Conservation (phyloP, 2,113 vertebrate species). For the Gasterosteus nipponicus region DNA sequence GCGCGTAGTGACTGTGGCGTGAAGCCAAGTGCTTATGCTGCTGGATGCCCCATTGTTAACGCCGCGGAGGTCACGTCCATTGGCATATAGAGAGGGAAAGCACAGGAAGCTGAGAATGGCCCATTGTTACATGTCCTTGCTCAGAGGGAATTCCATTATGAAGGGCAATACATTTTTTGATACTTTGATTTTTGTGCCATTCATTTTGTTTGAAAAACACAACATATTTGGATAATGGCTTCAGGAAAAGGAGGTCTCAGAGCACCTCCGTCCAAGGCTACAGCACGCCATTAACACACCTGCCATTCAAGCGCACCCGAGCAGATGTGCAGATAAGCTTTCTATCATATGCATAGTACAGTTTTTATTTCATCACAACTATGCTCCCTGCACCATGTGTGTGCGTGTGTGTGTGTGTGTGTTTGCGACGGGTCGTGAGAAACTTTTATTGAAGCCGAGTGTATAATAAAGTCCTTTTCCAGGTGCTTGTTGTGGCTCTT, state of each 20-base stretch:
- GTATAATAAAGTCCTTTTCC: conserved; percentile 80
- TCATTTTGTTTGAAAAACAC: conserved; percentile 75
- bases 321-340: conserved; percentile 68
- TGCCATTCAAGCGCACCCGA: conserved; percentile 68
- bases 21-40: conserved; percentile 68
- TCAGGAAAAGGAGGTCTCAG: conserved; percentile 68
- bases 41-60: conserved; percentile 74
- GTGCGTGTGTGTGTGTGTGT: conserved; percentile 57
- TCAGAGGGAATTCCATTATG: conserved; percentile 79
- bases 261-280: conserved; percentile 68
- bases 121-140: conserved; percentile 80
- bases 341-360: conserved; percentile 71
- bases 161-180: conserved; percentile 73
- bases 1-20: conserved; percentile 62
- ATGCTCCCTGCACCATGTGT: conserved; percentile 49
- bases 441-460: conserved; percentile 75
- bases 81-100: conserved; percentile 74
- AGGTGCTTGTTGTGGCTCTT: conserved; percentile 81
- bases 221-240: conserved; percentile 76
- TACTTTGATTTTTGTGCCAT: conserved; percentile 75
- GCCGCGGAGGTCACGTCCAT: conserved; percentile 75
- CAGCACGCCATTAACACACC: conserved; percentile 61
- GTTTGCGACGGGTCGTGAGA: conserved; percentile 60
- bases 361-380: conserved; percentile 73
- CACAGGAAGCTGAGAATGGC: conserved; percentile 74